Evolutionary conservation across 2,113 vertebrate species (phyloP).

Genomic region (Asarcornis scutulata): DNA sequence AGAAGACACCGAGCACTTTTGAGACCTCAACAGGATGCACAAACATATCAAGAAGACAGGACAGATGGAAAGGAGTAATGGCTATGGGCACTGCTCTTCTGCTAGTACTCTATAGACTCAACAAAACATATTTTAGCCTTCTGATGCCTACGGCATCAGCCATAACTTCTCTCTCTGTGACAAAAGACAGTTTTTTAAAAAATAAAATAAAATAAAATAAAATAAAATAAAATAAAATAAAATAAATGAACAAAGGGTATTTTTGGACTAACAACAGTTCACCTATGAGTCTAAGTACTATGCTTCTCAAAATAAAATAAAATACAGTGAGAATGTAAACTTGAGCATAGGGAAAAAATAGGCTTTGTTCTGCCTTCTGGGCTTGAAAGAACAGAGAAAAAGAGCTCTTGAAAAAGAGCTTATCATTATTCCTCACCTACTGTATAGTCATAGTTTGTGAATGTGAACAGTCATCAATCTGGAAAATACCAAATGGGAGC

Average conservation of each 20-base stretch:
- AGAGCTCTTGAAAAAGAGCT: neutral
- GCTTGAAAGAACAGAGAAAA: neutral
- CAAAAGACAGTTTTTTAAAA: neutral
- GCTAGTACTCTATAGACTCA: neutral
- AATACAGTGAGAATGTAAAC: neutral
- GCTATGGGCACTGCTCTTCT: neutral
- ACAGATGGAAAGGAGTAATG: constrained; percentile 7
- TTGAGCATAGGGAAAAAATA: neutral
- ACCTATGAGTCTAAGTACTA: neutral
- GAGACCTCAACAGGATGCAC: neutral
- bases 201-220: neutral
- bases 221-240: neutral
- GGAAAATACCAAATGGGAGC: neutral
- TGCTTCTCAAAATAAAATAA: neutral
- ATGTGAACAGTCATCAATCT: accelerated
- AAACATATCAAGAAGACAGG: constrained; percentile 19
- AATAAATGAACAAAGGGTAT: neutral
- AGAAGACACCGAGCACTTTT: neutral
- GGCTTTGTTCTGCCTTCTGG: neutral
- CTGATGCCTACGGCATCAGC: neutral
- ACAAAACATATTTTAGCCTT: neutral
- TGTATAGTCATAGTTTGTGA: neutral
- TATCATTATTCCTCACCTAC: neutral
- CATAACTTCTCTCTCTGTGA: neutral
- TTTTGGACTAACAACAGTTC: neutral